phyloP scores from a whole-genome alignment of 2,888 invertebrate genomes.

The Timema podura region DNA sequence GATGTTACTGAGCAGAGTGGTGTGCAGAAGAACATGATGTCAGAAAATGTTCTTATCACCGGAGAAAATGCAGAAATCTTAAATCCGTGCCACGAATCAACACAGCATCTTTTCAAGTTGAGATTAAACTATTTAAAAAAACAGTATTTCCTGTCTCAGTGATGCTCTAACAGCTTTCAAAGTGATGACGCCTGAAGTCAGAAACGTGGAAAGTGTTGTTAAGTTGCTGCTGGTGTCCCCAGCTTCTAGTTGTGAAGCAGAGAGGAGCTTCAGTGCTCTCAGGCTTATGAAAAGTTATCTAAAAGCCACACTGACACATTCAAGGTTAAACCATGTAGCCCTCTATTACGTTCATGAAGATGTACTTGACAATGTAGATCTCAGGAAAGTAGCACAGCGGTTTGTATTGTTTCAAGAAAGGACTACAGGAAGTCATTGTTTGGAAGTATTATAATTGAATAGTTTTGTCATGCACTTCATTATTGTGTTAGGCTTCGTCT shows the following conservation, averaged over 20 bases:
- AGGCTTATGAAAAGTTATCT: slow-evolving; percentile 8
- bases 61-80: not conserved
- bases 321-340: slow-evolving; percentile 9
- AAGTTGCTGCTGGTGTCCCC: slow-evolving; percentile 3
- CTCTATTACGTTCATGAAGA: not conserved
- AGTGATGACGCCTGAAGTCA: slow-evolving; percentile 5
- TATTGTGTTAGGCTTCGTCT: too few species aligned
- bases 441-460: not conserved
- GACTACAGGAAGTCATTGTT: slow-evolving; percentile 2
- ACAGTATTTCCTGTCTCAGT: slow-evolving; percentile 2
- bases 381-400: not conserved
- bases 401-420: slow-evolving; percentile 8
- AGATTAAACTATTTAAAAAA: slow-evolving; percentile 3
- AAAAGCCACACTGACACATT: not conserved
- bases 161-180: slow-evolving; percentile 5
- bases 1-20: slow-evolving; percentile 9
- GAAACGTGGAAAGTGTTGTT: not conserved
- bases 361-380: not conserved
- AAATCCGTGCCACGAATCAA: not conserved
- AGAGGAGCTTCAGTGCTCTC: not conserved
- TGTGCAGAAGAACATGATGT: slow-evolving; percentile 1
- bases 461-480: not conserved
- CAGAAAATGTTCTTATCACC: slow-evolving; percentile 1
- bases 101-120: not conserved
- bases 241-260: slow-evolving; percentile 2